phyloP scores from a whole-genome alignment of 1,140 invertebrate genomes.

The Drosophila sucinea region DNA sequence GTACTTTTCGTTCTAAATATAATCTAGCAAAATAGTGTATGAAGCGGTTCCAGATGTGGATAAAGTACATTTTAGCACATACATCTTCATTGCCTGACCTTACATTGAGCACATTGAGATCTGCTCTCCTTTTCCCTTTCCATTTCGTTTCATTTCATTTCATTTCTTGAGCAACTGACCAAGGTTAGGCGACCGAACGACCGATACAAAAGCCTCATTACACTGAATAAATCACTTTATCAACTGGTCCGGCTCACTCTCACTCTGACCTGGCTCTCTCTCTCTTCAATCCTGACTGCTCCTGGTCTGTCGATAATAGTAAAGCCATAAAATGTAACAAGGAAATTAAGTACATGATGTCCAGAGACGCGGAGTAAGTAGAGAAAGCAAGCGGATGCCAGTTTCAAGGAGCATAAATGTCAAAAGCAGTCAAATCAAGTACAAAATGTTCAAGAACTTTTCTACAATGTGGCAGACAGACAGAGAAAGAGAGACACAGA shows the following conservation, averaged over 20 bases:
- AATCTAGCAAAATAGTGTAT: too few relatives aligned
- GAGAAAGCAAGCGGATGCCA: constrained; percentile 15
- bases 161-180: background rate
- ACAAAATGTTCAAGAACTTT: constrained; percentile 45
- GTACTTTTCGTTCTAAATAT: too few relatives aligned
- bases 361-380: constrained; percentile 17
- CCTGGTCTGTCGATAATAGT: constrained; percentile 56
- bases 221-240: constrained; percentile 66
- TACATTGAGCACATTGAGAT: background rate
- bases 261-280: background rate
- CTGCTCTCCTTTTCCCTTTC: background rate
- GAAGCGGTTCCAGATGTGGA: background rate
- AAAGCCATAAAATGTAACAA: constrained; percentile 72
- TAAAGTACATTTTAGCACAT: background rate
- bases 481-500: constrained; percentile 9
- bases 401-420: constrained; percentile 67
- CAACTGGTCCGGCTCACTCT: constrained; percentile 13
- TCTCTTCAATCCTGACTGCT: background rate
- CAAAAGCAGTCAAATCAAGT: constrained; percentile 73
- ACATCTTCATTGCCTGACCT: background rate
- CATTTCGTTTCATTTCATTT: constrained; percentile 7
- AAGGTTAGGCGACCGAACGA: background rate
- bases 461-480: constrained; percentile 18
- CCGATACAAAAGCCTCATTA: constrained; percentile 48
- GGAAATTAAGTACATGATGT: constrained; percentile 65